These are phyloP conservation scores for Muntiacus muntjak DNA, from an alignment of 2,113 vertebrate species.

Conservation along the genomic window DNA sequence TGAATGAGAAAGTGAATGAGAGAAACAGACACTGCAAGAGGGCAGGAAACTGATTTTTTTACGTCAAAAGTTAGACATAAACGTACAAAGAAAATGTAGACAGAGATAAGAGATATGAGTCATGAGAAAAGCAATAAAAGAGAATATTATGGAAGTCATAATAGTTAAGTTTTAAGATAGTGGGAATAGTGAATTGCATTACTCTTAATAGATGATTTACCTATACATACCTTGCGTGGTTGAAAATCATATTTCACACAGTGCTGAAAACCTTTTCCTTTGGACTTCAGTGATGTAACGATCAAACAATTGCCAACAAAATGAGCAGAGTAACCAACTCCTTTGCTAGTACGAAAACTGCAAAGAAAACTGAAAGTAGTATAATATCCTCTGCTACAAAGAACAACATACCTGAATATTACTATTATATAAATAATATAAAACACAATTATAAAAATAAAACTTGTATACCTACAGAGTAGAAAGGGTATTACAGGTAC, in stretches of 20 bases:
- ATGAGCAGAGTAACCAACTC: conserved; percentile 97
- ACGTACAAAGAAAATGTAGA: not conserved
- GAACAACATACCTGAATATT: not conserved
- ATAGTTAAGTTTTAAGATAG: not conserved
- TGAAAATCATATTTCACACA: conserved; percentile 99
- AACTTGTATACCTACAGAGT: not conserved
- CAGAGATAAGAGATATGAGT: not conserved
- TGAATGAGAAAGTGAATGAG: not conserved
- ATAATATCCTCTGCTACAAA: conserved; percentile 14
- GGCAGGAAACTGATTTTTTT: not conserved
- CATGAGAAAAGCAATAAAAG: not conserved
- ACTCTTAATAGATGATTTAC: not conserved
- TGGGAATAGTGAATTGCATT: not conserved
- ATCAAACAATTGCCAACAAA: conserved; percentile 98
- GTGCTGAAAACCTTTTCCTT: conserved; percentile 99
- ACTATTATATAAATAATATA: not conserved
- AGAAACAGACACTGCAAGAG: not conserved
- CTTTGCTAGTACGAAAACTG: conserved; percentile 98
- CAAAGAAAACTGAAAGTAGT: conserved; percentile 53
- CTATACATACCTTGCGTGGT: conserved; percentile 90
- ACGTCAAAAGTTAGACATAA: not conserved
- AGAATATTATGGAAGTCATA: not conserved
- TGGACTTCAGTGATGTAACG: conserved; percentile 97
- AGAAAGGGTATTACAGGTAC: not conserved
- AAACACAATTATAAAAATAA: not conserved